A percentile compares a stretch with the other conserved stretches of the same genome.
phyloP scores from a whole-genome alignment of 2,797 vertebrate genomes.

The Melanotaenia pygmaea region DNA sequence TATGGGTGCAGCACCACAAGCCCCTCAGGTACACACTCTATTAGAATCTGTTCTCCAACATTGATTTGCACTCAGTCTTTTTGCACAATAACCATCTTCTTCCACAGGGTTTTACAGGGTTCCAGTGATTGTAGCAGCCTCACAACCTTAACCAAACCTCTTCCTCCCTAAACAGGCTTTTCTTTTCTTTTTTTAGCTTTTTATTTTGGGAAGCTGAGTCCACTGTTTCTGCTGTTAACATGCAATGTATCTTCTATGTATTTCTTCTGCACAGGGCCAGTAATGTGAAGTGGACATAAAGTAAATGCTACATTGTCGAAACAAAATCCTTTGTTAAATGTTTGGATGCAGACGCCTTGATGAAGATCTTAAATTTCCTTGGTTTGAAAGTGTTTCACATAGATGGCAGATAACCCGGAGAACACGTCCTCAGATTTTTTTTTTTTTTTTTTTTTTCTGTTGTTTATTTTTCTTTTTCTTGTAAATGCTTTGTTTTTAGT shows the following conservation, averaged over 20 bases:
- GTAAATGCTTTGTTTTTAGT: constrained; percentile 99
- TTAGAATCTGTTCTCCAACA: constrained; percentile 70
- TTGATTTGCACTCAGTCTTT: constrained; percentile 65
- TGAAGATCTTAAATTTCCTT: constrained; percentile 99
- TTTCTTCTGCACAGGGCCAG: constrained; percentile 99
- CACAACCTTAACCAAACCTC: constrained; percentile 70
- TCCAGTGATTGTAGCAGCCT: constrained; percentile 81
- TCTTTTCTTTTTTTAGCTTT: constrained; percentile 77
- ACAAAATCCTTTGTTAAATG: constrained; percentile 99
- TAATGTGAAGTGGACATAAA: constrained; percentile 99
- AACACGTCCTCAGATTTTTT: constrained; percentile 70
- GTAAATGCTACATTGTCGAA: constrained; percentile 99
- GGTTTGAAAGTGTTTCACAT: constrained; percentile 95
- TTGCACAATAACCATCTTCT: constrained; percentile 58
- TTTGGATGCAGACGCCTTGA: constrained; percentile 99
- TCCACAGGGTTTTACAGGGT: constrained; percentile 85
- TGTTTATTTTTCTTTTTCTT: constrained; percentile 85
- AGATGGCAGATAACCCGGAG: constrained; percentile 90
- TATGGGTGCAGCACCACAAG: constrained; percentile 95
- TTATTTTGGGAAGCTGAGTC: constrained; percentile 86
- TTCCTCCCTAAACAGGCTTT: constrained; percentile 78
- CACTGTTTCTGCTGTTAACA: constrained; percentile 96
- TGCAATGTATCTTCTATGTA: constrained; percentile 99
- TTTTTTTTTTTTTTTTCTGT: constrained; percentile 32
- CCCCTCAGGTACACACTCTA: constrained; percentile 83